A percentile compares a stretch with the other conserved stretches of the same genome.
Conservation (phyloP, 2,797 vertebrate genomes). For the Dendrocincla fuliginosa region DNA sequence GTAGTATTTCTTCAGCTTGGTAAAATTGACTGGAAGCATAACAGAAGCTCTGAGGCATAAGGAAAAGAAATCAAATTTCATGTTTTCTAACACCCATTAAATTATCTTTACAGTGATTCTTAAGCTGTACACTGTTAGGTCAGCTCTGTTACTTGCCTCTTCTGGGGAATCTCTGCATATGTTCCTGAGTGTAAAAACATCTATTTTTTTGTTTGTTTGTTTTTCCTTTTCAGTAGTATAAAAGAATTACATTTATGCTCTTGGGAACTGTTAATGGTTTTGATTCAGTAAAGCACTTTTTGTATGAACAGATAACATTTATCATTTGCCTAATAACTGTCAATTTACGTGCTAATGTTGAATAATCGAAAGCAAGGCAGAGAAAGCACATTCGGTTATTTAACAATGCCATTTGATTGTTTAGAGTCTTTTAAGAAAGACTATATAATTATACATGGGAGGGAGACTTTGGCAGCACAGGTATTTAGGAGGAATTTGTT, state of each 20-base stretch:
- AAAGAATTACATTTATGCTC: constrained; percentile 45
- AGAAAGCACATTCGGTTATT: neutral
- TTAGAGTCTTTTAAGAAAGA: neutral
- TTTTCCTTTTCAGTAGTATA: neutral
- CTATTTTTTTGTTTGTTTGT: neutral
- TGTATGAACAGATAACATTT: constrained; percentile 31
- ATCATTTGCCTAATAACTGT: constrained; percentile 50
- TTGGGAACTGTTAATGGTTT: constrained; percentile 43
- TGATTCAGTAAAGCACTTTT: constrained; percentile 57
- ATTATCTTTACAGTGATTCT: constrained; percentile 47
- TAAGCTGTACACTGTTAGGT: constrained; percentile 41
- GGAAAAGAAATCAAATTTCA: constrained; percentile 64
- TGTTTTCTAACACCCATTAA: constrained; percentile 36
- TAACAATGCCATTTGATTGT: neutral
- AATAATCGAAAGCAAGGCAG: neutral
- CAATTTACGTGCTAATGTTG: constrained; percentile 36
- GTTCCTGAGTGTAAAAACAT: constrained; percentile 33
- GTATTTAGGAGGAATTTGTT: neutral
- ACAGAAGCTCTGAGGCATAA: constrained; percentile 44
- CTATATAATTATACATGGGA: neutral
- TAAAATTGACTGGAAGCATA: neutral
- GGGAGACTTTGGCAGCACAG: neutral
- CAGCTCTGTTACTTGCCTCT: constrained; percentile 21
- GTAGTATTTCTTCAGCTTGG: neutral
- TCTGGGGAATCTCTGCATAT: constrained; percentile 22